Evolutionary conservation across 2,888 invertebrate genomes (phyloP).

Genomic region (Drosophila tripunctata): DNA sequence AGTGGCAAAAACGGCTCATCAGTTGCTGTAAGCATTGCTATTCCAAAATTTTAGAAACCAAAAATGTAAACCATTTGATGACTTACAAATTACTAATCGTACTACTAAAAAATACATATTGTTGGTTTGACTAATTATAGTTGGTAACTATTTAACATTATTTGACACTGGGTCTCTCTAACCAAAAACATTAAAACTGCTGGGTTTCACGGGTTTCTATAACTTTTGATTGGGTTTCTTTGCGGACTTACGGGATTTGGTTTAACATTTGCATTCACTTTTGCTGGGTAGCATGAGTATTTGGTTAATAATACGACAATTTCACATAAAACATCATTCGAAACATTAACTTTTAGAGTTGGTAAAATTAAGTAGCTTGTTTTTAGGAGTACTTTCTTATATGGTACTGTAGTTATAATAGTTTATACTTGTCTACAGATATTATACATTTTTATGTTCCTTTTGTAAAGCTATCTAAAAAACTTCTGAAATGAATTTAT

Average conservation of each 20-base stretch:
- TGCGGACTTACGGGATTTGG: background rate
- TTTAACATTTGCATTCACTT: conserved; percentile 3
- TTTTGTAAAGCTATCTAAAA: background rate
- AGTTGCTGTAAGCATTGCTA: conserved; percentile 89
- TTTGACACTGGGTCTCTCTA: conserved; percentile 1
- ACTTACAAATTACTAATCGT: conserved; percentile 26
- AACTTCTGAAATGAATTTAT: conserved; percentile 21
- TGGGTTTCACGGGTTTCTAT: conserved; percentile 2
- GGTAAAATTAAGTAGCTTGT: background rate
- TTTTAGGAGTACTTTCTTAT: background rate
- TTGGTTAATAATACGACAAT: background rate
- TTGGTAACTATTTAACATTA: background rate
- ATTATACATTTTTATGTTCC: background rate
- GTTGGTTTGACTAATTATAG: conserved; percentile 10
- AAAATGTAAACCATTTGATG: conserved; percentile 18
- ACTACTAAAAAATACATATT: conserved; percentile 27
- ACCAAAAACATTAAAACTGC: background rate
- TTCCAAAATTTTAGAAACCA: conserved; percentile 17
- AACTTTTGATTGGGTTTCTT: background rate
- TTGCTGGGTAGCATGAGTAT: background rate
- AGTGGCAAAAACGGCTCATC: conserved; percentile 98
- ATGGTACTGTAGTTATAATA: background rate
- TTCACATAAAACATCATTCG: background rate
- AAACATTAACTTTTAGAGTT: background rate
- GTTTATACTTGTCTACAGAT: background rate